Evolutionary conservation across 2,113 vertebrate species (phyloP), one percentile per base, ranked within the genome.

Genomic region (Rhea pennata): DNA sequence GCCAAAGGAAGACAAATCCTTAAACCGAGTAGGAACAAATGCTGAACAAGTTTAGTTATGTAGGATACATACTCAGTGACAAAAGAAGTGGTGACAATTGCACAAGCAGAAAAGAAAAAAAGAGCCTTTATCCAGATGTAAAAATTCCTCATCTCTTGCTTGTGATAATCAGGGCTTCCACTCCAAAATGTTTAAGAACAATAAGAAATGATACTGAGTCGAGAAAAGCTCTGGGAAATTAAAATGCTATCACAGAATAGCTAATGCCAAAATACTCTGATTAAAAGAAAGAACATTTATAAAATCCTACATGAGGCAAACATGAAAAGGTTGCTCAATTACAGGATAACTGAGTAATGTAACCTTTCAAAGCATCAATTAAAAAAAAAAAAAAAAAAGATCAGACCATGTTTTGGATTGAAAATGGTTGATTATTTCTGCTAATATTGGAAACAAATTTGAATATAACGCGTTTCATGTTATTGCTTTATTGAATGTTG

Each of bases 351-450:
- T 89, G 77, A 94, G 92, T 87, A 97, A 92, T 73, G 92, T 95
- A 97, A 97, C 92, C 96, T 96, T 97, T 95, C 92, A 96, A 88
- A 95, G 87, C 40, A 90, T 59, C 89, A 89, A 87, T 6, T 53
- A n/a, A n/a, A n/a, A 51, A 12, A 87, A 75, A 6, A n/a, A 70
- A 50, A 11, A 87, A 76, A 96, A 79, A 82, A 3, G 72, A 97
- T 95, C 95, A 95, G 90, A 87, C 81, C 69, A 70, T 90, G 46
- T 78, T 84, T 67, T 39, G 40, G 79, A 95, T 96, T 71, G 91
- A 95, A 94, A 88, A 84, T 83, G 91, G 85, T 64, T 88, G 54
- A 95, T 91, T 77, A 97, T 88, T 59, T 23, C 44, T 94, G 70
- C 87, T 33, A 82, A 36, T 91, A 93, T 66, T 83, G 59, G 91